Conservation (phyloP, 2,113 vertebrate species). For the Grallaria varia region DNA sequence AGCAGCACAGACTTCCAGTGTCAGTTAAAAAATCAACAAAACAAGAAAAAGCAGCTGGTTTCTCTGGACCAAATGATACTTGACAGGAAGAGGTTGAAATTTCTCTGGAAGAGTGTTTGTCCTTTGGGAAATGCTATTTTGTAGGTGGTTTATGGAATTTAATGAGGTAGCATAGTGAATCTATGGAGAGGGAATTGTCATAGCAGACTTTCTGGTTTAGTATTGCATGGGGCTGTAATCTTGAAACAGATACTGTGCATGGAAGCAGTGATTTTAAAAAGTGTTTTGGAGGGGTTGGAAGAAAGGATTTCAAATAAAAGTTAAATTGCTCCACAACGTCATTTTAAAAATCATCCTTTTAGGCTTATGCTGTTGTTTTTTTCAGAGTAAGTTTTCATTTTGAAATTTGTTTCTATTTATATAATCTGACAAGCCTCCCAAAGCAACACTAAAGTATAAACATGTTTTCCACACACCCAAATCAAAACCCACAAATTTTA, state of each 20-base stretch:
- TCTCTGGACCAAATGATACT: not conserved
- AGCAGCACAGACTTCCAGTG: not conserved
- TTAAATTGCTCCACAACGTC: not conserved
- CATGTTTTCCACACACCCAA: not conserved
- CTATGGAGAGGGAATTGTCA: not conserved
- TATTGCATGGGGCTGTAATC: not conserved
- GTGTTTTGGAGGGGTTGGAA: not conserved
- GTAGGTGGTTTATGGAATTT: not conserved
- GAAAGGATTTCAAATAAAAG: not conserved
- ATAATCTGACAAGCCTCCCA: not conserved
- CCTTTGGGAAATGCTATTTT: constrained; percentile 17
- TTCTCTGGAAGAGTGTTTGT: not conserved
- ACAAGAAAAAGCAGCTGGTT: not conserved
- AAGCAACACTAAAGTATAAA: not conserved
- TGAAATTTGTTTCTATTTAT: not conserved
- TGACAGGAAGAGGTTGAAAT: not conserved
- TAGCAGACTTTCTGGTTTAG: not conserved
- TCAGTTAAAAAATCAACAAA: not conserved
- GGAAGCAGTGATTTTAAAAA: not conserved
- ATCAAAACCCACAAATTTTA: rapidly evolving
- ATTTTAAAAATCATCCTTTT: not conserved
- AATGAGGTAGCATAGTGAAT: not conserved
- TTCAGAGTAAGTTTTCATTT: not conserved
- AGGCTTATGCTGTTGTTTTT: not conserved
- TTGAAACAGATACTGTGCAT: not conserved